These are phyloP conservation scores for Epinotia bilunana DNA, from an alignment of 2,888 invertebrate genomes.

Conservation along the genomic window DNA sequence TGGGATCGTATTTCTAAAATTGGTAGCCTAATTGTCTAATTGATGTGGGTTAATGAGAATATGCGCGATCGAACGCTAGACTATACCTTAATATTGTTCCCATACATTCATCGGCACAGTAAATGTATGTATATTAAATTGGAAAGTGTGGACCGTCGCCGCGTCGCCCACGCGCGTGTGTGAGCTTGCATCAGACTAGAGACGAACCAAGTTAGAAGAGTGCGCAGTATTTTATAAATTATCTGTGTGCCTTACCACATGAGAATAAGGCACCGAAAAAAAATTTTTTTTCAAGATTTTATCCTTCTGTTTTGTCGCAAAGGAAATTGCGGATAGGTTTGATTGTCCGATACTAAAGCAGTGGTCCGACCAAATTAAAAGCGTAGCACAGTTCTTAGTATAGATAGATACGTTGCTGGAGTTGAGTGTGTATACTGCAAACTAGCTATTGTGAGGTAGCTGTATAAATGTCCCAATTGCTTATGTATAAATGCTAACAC, in stretches of 20 bases:
- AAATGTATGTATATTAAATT: conserved; percentile 24
- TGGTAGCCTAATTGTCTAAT: neutral
- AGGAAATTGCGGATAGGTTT: too few relatives aligned
- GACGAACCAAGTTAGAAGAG: neutral
- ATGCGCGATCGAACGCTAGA: neutral
- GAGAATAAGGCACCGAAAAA: neutral
- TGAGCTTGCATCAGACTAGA: conserved; percentile 25
- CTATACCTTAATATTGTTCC: conserved; percentile 5
- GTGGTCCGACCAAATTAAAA: too few relatives aligned
- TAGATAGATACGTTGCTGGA: too few relatives aligned
- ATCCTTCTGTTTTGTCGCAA: too few relatives aligned
- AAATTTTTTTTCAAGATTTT: too few relatives aligned
- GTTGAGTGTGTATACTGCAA: too few relatives aligned
- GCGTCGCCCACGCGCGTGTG: conserved; percentile 34
- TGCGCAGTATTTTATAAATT: neutral
- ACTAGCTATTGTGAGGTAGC: too few relatives aligned
- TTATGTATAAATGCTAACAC: too few relatives aligned
- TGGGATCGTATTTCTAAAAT: neutral
- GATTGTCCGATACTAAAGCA: too few relatives aligned
- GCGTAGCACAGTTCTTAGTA: too few relatives aligned
- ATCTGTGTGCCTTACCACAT: too few relatives aligned
- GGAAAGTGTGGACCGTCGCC: conserved; percentile 35
- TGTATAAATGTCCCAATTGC: too few relatives aligned
- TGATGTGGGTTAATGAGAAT: neutral
- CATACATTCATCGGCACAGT: conserved; percentile 22